These are phyloP conservation scores for Notothenia rossii DNA, from an alignment of 2,113 vertebrate species.

Conservation along the genomic window DNA sequence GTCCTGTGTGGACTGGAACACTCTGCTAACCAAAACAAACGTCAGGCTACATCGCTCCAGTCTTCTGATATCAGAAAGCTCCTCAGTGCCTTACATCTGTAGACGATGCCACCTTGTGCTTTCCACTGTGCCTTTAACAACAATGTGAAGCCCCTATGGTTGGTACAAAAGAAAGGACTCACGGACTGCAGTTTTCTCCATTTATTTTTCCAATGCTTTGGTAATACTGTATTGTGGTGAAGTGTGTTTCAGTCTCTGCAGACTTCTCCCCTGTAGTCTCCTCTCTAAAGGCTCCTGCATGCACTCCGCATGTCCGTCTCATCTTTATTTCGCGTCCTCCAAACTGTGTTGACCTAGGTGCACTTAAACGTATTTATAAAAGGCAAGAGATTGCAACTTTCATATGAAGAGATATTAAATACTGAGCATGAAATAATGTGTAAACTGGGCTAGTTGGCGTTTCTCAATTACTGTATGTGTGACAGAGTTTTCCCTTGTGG, in stretches of 20 bases:
- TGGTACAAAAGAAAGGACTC: slow-evolving; percentile 31
- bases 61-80: slow-evolving; percentile 36
- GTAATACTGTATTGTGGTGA: slow-evolving; percentile 34
- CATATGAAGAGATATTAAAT: slow-evolving; percentile 63
- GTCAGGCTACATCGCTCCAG: slow-evolving; percentile 37
- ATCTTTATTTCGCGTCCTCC: slow-evolving; percentile 37
- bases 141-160: slow-evolving; percentile 7
- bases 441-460: slow-evolving; percentile 32
- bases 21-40: slow-evolving; percentile 26
- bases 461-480: slow-evolving; percentile 27
- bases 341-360: slow-evolving; percentile 68
- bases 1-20: slow-evolving; percentile 36
- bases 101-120: slow-evolving; percentile 18
- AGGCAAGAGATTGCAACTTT: slow-evolving; percentile 53
- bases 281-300: slow-evolving; percentile 20
- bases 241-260: slow-evolving; percentile 36
- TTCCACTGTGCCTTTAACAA: slow-evolving; percentile 52
- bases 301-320: slow-evolving; percentile 31
- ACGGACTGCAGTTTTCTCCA: slow-evolving; percentile 8
- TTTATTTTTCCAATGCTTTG: slow-evolving; percentile 17
- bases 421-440: slow-evolving; percentile 25
- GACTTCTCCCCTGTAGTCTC: slow-evolving; percentile 41
- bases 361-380: slow-evolving; percentile 78
- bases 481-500: slow-evolving; percentile 13
- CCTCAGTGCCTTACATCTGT: slow-evolving; percentile 54